These are phyloP conservation scores for Somateria mollissima DNA, from an alignment of 2,797 vertebrate species.

Conservation along the genomic window DNA sequence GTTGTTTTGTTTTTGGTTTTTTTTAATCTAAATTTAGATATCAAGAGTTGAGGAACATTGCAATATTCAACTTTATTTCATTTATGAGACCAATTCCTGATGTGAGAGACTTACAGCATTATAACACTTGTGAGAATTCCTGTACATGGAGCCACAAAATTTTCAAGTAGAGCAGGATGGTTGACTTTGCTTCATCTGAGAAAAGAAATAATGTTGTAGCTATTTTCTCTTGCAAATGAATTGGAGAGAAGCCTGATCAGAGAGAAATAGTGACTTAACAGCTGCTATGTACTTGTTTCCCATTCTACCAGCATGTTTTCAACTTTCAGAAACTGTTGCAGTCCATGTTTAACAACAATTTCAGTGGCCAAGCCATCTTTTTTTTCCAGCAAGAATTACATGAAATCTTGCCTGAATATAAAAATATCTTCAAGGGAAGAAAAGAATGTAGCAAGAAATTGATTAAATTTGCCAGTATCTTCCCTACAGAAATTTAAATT, in stretches of 20 bases:
- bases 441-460: not conserved
- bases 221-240: not conserved
- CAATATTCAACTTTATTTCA: not conserved
- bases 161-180: not conserved
- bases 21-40: not conserved
- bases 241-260: not conserved
- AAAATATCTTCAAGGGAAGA: not conserved
- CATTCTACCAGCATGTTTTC: not conserved
- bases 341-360: not conserved
- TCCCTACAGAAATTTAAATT: constrained; percentile 37
- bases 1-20: not conserved
- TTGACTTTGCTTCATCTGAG: not conserved
- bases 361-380: not conserved
- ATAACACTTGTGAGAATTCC: not conserved
- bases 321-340: not conserved
- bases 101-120: not conserved
- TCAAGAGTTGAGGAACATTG: rapidly evolving
- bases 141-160: not conserved
- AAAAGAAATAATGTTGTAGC: not conserved
- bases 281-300: not conserved
- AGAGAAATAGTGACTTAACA: not conserved
- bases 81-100: not conserved
- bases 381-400: not conserved
- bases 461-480: constrained; percentile 13
- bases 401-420: not conserved